Evolutionary conservation across 92 coral and sea anemone genomes (phyloP).

Genomic region (Epizoanthus fatuus): DNA sequence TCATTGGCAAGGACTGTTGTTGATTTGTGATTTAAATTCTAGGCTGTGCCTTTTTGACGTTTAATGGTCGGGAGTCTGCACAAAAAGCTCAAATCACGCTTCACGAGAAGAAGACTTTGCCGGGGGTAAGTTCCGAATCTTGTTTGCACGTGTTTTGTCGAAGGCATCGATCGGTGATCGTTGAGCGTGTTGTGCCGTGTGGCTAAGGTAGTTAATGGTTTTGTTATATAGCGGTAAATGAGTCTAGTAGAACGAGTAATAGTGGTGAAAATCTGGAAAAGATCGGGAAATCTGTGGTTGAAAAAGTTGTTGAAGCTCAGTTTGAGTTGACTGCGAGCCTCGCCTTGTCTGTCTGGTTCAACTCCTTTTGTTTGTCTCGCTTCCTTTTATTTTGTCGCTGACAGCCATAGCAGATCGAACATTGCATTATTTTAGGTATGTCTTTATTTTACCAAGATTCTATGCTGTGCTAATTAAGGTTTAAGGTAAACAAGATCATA

Average conservation of each 20-base stretch:
- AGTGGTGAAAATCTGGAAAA: background rate
- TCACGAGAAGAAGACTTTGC: slow-evolving; percentile 96
- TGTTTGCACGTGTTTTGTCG: slow-evolving; percentile 4
- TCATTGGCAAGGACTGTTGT: slow-evolving; percentile 1
- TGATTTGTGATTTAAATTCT: slow-evolving; percentile 6
- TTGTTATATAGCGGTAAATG: background rate
- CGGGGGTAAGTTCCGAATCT: slow-evolving; percentile 84
- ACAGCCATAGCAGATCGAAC: background rate
- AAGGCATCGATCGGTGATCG: slow-evolving; percentile 7
- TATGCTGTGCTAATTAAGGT: background rate
- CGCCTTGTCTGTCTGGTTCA: background rate
- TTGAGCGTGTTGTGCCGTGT: background rate
- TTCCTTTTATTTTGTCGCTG: background rate
- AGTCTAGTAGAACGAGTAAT: background rate
- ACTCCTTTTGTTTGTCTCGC: slow-evolving; percentile 16
- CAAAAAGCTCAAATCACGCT: slow-evolving; percentile 87
- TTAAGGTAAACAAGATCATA: background rate
- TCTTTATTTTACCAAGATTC: background rate
- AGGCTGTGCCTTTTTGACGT: slow-evolving; percentile 99
- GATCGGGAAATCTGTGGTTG: background rate
- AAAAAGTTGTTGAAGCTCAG: background rate
- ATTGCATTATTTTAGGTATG: background rate
- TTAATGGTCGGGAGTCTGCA: slow-evolving; percentile 86
- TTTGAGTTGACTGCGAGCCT: background rate
- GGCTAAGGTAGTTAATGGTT: background rate